These are phyloP conservation scores for Triplophysa siluroides DNA, from an alignment of 2,113 vertebrate genomes.

Conservation along the genomic window DNA sequence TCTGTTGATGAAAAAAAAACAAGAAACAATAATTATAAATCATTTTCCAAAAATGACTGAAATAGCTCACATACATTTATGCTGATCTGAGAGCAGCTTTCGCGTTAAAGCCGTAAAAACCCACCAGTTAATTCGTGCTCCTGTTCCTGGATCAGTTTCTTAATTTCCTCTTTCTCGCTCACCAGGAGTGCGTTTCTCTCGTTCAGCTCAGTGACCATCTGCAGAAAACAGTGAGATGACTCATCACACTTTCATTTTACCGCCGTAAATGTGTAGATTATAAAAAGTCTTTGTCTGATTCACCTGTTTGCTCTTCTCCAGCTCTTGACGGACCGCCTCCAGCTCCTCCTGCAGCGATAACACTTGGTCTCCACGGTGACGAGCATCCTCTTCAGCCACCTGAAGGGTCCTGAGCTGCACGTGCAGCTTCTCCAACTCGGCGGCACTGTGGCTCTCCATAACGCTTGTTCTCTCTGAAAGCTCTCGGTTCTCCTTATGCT, in stretches of 20 bases:
- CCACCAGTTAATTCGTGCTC: slow-evolving; percentile 83
- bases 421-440: slow-evolving; percentile 81
- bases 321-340: slow-evolving; percentile 80
- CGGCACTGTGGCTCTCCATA: slow-evolving; percentile 71
- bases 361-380: slow-evolving; percentile 73
- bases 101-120: not conserved
- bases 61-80: too few species aligned
- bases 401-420: slow-evolving; percentile 81
- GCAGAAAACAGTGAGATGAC: not conserved
- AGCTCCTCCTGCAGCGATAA: slow-evolving; percentile 89
- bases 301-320: slow-evolving; percentile 79
- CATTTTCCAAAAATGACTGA: too few species aligned
- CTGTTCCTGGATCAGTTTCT: slow-evolving; percentile 80
- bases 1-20: slow-evolving; percentile 68
- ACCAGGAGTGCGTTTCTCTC: slow-evolving; percentile 85
- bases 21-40: not conserved
- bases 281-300: slow-evolving; percentile 62
- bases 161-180: slow-evolving; percentile 84
- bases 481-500: slow-evolving; percentile 92
- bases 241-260: too few species aligned
- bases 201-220: slow-evolving; percentile 88
- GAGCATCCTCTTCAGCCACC: slow-evolving; percentile 80
- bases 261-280: too few species aligned
- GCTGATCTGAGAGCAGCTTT: not conserved
- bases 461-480: slow-evolving; percentile 80